These are phyloP conservation scores for Charanyca ferruginea DNA, from an alignment of 2,888 invertebrate species.

Conservation along the genomic window DNA sequence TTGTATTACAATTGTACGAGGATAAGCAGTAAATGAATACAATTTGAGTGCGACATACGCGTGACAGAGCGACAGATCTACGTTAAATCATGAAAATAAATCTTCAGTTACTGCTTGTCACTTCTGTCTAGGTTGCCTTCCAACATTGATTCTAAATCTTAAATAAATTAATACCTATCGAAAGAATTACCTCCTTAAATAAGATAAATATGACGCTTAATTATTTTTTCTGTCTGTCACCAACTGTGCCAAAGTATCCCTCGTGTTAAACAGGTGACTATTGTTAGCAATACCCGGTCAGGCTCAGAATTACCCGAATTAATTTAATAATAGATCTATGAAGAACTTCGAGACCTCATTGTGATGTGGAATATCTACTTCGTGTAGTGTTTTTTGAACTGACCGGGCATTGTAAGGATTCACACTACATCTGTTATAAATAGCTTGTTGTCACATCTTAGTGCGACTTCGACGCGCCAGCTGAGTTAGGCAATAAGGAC, in stretches of 20 bases:
- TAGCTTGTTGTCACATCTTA: constrained; percentile 70
- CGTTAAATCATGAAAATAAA: not conserved
- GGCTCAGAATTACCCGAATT: not conserved
- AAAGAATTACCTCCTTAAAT: constrained; percentile 59
- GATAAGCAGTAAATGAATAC: constrained; percentile 45
- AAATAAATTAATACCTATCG: constrained; percentile 33
- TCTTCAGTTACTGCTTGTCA: constrained; percentile 43
- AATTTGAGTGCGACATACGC: not conserved
- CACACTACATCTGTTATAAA: constrained; percentile 58
- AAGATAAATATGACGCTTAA: constrained; percentile 54
- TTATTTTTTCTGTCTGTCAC: constrained; percentile 73
- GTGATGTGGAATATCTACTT: constrained; percentile 2
- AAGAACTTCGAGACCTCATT: constrained; percentile 27
- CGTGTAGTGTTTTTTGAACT: not conserved
- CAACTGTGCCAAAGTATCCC: constrained; percentile 79
- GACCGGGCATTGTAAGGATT: constrained; percentile 42
- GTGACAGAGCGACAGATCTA: not conserved
- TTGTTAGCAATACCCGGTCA: constrained; percentile 53
- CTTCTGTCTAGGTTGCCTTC: constrained; percentile 36
- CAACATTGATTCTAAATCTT: constrained; percentile 48
- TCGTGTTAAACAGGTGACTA: constrained; percentile 58
- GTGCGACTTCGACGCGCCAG: constrained; percentile 49
- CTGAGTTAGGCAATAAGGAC: constrained; percentile 57
- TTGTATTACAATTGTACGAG: constrained; percentile 38
- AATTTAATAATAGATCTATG: constrained; percentile 22